A percentile compares a stretch with the other conserved stretches of the same genome.
These are phyloP conservation scores for Tragelaphus strepsiceros DNA, from an alignment of 2,113 vertebrate species.

Conservation along the genomic window DNA sequence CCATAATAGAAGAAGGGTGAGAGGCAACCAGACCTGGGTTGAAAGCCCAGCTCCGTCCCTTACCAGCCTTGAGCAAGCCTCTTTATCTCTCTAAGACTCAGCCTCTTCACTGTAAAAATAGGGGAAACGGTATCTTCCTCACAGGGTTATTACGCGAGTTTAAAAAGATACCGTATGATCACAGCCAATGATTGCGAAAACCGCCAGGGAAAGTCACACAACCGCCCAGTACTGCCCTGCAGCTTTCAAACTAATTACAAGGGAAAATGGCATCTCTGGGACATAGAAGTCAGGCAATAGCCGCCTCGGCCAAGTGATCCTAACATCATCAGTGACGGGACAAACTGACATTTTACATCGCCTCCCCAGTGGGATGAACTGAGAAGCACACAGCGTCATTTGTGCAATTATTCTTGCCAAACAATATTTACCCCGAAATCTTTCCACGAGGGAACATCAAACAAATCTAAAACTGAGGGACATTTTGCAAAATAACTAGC, in stretches of 20 bases:
- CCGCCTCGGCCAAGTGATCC: neutral
- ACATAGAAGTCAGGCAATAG: neutral
- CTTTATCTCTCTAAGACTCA: neutral
- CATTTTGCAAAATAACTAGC: neutral
- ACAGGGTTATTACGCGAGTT: neutral
- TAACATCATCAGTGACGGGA: neutral
- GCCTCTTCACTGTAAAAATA: neutral
- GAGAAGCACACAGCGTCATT: neutral
- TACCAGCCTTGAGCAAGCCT: neutral
- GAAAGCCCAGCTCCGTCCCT: neutral
- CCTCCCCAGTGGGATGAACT: neutral
- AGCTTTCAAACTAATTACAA: neutral
- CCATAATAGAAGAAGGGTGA: neutral
- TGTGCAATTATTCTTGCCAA: neutral
- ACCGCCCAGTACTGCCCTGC: neutral
- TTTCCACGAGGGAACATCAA: neutral
- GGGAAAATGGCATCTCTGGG: neutral
- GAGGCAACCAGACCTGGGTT: neutral
- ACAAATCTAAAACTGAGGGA: neutral
- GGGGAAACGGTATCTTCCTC: neutral
- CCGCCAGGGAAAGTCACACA: neutral
- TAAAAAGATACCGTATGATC: neutral
- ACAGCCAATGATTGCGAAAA: neutral
- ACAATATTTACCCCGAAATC: neutral
- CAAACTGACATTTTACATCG: neutral